Conservation (phyloP, 2,113 vertebrate species). For the Apteryx mantelli region DNA sequence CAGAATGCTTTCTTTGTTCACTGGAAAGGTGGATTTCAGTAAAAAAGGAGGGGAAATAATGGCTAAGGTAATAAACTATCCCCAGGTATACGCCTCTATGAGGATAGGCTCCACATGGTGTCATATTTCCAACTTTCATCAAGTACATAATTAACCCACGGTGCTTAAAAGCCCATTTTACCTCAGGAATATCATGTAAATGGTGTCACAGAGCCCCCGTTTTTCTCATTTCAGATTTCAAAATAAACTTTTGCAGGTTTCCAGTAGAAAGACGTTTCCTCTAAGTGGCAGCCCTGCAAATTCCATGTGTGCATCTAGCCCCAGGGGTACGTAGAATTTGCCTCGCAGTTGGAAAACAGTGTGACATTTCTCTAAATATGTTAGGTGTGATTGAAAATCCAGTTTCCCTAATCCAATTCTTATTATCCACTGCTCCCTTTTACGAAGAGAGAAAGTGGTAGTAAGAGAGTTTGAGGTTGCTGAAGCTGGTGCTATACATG, state of each 20-base stretch:
- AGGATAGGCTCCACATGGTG: background rate
- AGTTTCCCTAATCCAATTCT: background rate
- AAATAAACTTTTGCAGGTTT: background rate
- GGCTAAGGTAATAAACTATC: background rate
- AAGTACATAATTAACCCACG: background rate
- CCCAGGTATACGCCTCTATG: background rate
- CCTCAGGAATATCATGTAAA: background rate
- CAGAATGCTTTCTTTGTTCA: background rate
- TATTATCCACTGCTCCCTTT: background rate
- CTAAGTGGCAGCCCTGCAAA: background rate
- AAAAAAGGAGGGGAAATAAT: background rate
- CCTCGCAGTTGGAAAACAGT: background rate
- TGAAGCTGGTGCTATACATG: background rate
- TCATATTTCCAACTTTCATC: background rate
- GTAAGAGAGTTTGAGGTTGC: background rate
- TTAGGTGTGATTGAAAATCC: background rate
- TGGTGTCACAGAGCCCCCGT: accelerated
- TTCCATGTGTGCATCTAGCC: background rate
- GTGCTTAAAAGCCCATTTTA: background rate
- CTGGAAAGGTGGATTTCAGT: background rate
- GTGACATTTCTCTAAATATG: background rate
- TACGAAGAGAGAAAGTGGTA: background rate
- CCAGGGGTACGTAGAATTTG: background rate
- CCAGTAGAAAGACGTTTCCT: background rate
- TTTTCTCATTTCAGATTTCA: background rate